Percentiles rank a stretch among this genome's conserved stretches.
These are phyloP conservation scores for Catagonus wagneri DNA, from an alignment of 2,113 vertebrate genomes.

Conservation along the genomic window DNA sequence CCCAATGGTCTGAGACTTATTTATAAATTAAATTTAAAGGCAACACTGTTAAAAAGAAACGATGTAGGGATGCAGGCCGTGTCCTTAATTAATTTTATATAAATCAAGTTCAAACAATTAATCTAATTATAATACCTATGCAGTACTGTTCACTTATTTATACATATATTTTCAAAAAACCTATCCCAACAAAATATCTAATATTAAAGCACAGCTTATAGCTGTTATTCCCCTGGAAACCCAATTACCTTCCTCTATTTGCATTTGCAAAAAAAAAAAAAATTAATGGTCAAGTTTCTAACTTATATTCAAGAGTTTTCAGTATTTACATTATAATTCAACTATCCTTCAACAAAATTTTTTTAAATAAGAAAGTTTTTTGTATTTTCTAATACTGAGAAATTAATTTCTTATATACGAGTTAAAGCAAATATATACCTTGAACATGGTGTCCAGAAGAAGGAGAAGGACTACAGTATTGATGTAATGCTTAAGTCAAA, in stretches of 20 bases:
- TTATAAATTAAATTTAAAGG: background rate
- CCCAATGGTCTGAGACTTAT: background rate
- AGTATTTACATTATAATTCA: background rate
- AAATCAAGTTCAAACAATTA: background rate
- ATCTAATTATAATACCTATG: background rate
- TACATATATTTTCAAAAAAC: background rate
- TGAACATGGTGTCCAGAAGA: background rate
- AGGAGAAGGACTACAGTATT: background rate
- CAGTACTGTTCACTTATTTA: background rate
- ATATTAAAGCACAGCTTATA: background rate
- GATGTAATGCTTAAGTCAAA: background rate
- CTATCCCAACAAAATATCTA: background rate
- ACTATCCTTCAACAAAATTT: no score
- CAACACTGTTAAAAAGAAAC: background rate
- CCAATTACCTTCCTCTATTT: background rate
- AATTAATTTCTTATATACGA: constrained; percentile 21
- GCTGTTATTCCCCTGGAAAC: background rate
- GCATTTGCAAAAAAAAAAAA: background rate
- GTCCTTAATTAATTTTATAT: background rate
- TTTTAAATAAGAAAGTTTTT: background rate
- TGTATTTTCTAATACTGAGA: constrained; percentile 16
- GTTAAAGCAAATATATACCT: background rate
- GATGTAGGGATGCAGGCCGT: background rate
- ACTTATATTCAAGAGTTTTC: background rate
- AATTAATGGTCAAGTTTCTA: background rate